Percentiles rank a stretch among this genome's conserved stretches.
Evolutionary conservation across 2,797 vertebrate genomes (phyloP).

Genomic region (Podarcis lilfordi): DNA sequence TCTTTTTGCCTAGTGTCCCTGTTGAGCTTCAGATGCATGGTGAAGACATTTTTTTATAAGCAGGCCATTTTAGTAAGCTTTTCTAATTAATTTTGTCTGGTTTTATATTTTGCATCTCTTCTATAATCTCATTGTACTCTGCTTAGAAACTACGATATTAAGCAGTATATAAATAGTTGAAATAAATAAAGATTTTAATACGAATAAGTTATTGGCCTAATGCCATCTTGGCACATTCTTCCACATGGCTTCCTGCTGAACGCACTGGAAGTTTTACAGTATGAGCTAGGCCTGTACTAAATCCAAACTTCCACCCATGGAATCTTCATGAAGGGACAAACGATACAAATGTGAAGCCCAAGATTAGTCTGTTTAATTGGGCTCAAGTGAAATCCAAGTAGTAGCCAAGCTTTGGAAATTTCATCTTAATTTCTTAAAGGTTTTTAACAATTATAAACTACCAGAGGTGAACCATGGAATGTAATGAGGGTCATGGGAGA

Average conservation of each 20-base stretch:
- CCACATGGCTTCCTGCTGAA: constrained; percentile 19
- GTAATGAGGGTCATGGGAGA: background rate
- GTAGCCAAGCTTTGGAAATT: background rate
- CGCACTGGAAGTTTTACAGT: constrained; percentile 4
- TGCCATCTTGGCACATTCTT: background rate
- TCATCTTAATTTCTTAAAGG: background rate
- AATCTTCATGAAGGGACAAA: background rate
- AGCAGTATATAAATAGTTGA: too few species aligned
- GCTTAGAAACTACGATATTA: too few species aligned
- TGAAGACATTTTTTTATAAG: too few species aligned
- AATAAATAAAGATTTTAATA: too few species aligned
- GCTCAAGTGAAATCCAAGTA: background rate
- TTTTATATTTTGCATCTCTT: too few species aligned
- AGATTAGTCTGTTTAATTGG: background rate
- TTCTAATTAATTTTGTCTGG: too few species aligned
- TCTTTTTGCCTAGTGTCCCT: too few species aligned
- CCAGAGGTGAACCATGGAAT: background rate
- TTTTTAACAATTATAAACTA: background rate
- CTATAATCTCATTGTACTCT: too few species aligned
- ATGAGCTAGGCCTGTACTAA: background rate
- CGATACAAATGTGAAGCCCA: background rate
- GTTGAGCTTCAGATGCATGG: too few species aligned
- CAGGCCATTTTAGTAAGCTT: too few species aligned
- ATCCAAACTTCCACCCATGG: background rate
- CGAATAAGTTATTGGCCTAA: background rate